Percentiles rank a stretch among this genome's conserved stretches.
Evolutionary conservation across 2,113 vertebrate species (phyloP).

Genomic region (Gymnobelideus leadbeateri): DNA sequence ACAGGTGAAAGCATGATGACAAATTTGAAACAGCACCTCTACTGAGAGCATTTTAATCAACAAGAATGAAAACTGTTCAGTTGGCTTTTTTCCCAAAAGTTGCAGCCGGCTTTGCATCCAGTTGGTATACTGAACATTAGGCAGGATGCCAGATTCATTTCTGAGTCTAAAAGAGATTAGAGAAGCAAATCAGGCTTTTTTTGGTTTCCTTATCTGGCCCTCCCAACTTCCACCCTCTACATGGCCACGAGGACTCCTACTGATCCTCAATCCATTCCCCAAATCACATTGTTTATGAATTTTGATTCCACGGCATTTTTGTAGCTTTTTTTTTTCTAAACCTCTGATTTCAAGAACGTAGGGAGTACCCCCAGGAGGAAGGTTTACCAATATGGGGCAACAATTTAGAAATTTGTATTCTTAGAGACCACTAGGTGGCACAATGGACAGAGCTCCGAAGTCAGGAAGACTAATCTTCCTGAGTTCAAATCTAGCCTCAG

Average conservation of each 20-base stretch:
- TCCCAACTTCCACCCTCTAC: background rate
- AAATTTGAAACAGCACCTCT: conserved; percentile 66
- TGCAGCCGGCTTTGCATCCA: conserved; percentile 59
- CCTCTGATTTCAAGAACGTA: background rate
- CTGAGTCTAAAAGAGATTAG: conserved; percentile 61
- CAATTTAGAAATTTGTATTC: background rate
- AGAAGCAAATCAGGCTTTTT: conserved; percentile 34
- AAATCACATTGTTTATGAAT: conserved; percentile 9
- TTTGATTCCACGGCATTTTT: conserved; percentile 36
- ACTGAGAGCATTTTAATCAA: conserved; percentile 73
- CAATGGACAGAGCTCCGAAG: background rate
- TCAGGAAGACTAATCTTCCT: background rate
- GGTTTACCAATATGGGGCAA: background rate
- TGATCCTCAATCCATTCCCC: background rate
- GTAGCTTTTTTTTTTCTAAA: background rate
- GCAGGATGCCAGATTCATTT: conserved; percentile 61
- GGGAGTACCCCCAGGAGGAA: background rate
- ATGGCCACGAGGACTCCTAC: conserved; percentile 10
- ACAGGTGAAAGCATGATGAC: conserved; percentile 61
- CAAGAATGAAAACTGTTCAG: conserved; percentile 56
- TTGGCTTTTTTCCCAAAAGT: conserved; percentile 66
- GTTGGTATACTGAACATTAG: conserved; percentile 71
- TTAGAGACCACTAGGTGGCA: background rate
- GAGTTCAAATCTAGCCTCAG: background rate
- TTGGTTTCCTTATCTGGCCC: background rate